A percentile compares a stretch with the other conserved stretches of the same genome.
phyloP scores from a whole-genome alignment of 2,113 vertebrate genomes.

The Bos indicus region DNA sequence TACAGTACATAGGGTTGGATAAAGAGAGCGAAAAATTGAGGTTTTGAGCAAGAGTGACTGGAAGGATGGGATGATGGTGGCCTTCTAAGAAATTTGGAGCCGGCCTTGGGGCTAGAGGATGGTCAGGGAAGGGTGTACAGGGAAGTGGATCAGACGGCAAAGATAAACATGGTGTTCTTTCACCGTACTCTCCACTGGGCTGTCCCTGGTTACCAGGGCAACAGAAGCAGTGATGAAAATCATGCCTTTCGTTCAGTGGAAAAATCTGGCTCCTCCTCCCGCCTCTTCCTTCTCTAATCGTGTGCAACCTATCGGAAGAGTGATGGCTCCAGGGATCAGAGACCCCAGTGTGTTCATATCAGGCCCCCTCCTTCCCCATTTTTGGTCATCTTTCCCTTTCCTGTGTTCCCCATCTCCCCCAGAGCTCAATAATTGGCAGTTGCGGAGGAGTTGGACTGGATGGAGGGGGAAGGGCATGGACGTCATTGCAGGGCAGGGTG shows the following conservation, averaged over 20 bases:
- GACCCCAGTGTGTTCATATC: neutral
- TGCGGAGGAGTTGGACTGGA: constrained; percentile 49
- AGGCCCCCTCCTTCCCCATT: neutral
- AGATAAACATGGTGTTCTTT: constrained; percentile 76
- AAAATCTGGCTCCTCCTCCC: constrained; percentile 66
- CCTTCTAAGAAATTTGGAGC: neutral
- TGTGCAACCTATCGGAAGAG: constrained; percentile 23
- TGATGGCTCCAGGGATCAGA: neutral
- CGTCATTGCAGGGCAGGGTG: constrained; percentile 40
- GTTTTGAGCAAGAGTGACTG: neutral
- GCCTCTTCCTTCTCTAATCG: constrained; percentile 27
- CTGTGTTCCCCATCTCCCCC: neutral
- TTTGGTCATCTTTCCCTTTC: neutral
- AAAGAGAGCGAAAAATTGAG: neutral
- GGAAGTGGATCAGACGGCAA: constrained; percentile 64
- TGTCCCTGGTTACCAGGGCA: constrained; percentile 75
- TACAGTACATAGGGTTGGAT: neutral
- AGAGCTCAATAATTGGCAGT: constrained; percentile 17
- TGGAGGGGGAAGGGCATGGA: constrained; percentile 40
- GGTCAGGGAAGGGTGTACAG: constrained; percentile 53
- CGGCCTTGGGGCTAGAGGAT: neutral
- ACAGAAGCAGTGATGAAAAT: constrained; percentile 75
- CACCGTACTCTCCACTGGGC: constrained; percentile 67
- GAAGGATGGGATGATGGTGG: neutral
- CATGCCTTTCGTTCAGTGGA: constrained; percentile 66